Percentiles rank a stretch among this genome's conserved stretches.
phyloP scores from a whole-genome alignment of 2,888 invertebrate species.

The Lydus trimaculatus region DNA sequence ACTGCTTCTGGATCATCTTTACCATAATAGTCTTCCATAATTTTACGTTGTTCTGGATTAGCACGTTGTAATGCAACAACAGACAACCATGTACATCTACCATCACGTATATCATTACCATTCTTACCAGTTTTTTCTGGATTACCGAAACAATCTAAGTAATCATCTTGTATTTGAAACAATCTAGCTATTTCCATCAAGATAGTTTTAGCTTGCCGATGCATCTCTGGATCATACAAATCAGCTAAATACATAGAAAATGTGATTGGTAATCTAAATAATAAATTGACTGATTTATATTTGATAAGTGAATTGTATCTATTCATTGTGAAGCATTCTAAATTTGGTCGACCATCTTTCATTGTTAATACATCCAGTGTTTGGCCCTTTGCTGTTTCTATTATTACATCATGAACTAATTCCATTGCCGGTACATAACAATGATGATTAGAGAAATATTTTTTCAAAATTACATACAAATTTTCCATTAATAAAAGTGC shows the following conservation, averaged over 20 bases:
- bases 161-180: conserved; percentile 95
- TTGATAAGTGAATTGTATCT: conserved; percentile 87
- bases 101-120: conserved; percentile 92
- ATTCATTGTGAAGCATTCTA: conserved; percentile 82
- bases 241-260: conserved; percentile 86
- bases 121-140: conserved; percentile 85
- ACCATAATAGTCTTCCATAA: conserved; percentile 83
- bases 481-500: conserved; percentile 79
- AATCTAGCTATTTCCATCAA: conserved; percentile 93
- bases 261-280: conserved; percentile 91
- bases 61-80: no score
- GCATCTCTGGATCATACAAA: no score
- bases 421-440: conserved; percentile 83
- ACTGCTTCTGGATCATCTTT: conserved; percentile 70
- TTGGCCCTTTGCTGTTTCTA: conserved; percentile 84
- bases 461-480: conserved; percentile 80
- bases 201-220: conserved; percentile 85
- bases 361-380: conserved; percentile 78
- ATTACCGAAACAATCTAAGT: conserved; percentile 90
- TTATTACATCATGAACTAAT: conserved; percentile 78
- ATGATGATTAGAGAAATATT: no score
- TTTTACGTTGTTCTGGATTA: conserved; percentile 71
- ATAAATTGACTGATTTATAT: conserved; percentile 93
- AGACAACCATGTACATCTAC: conserved; percentile 95
- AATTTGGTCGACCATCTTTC: conserved; percentile 66